phyloP scores from a whole-genome alignment of 2,113 vertebrate genomes.

The Lagopus muta region DNA sequence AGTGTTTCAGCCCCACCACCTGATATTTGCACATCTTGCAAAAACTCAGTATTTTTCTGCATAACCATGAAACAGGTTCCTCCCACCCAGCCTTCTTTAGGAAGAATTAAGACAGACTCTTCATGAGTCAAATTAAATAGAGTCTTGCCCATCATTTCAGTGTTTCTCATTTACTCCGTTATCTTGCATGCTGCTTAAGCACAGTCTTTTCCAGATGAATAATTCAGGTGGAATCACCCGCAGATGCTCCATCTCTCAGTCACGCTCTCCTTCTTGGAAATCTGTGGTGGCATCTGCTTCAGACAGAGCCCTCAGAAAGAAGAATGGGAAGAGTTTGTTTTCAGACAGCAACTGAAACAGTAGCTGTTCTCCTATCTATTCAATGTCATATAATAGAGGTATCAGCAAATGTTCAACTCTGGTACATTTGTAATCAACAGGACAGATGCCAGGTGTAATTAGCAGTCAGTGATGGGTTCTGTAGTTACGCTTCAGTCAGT shows the following conservation, averaged over 20 bases:
- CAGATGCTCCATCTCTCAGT: constrained; percentile 2
- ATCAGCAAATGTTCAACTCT: not conserved
- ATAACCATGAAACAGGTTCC: not conserved
- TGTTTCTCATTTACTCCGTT: not conserved
- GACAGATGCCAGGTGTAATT: not conserved
- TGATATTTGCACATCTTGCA: not conserved
- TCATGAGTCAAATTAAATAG: not conserved
- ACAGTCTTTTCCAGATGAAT: not conserved
- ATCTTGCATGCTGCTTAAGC: not conserved
- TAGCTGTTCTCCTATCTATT: not conserved
- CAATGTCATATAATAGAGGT: not conserved
- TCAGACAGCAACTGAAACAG: not conserved
- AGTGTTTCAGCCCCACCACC: not conserved
- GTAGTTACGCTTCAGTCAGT: not conserved
- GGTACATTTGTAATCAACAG: not conserved
- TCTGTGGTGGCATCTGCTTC: not conserved
- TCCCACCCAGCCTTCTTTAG: not conserved
- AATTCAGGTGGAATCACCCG: constrained; percentile 34
- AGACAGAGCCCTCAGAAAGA: not conserved
- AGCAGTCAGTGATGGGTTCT: not conserved
- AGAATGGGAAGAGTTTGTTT: not conserved
- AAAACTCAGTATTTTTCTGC: not conserved
- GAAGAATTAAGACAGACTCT: not conserved
- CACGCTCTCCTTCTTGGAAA: not conserved
- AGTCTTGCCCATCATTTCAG: not conserved